Conservation (phyloP, 2,113 vertebrate species). For the Nymphicus hollandicus region DNA sequence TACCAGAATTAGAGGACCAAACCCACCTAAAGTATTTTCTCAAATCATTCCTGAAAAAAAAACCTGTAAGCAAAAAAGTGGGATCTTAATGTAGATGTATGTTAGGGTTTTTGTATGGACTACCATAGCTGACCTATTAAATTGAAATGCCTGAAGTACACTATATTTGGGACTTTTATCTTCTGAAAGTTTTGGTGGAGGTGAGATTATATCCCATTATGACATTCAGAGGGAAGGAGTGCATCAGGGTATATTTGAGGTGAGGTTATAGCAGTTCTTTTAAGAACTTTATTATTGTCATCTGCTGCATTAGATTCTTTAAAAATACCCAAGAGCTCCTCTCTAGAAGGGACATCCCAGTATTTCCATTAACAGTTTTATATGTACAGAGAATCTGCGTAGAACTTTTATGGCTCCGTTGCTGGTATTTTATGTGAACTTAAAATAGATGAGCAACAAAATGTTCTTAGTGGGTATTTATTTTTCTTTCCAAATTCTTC, state of each 20-base stretch:
- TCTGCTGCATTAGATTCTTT: background rate
- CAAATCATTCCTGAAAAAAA: background rate
- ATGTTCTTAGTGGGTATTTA: background rate
- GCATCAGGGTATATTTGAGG: background rate
- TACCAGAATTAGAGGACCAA: background rate
- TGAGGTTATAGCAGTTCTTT: background rate
- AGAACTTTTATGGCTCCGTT: background rate
- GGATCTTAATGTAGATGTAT: background rate
- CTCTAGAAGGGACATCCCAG: background rate
- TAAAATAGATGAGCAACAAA: background rate
- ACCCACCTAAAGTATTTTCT: background rate
- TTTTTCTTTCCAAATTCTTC: background rate
- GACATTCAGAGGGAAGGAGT: background rate
- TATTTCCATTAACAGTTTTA: background rate
- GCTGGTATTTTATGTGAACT: background rate
- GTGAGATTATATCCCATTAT: background rate
- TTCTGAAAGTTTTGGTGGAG: background rate
- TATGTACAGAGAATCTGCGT: background rate
- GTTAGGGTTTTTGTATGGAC: background rate
- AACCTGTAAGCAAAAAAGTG: background rate
- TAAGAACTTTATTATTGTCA: background rate
- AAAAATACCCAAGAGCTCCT: background rate
- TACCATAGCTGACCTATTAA: background rate
- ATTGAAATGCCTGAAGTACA: background rate
- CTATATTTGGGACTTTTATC: background rate